These are phyloP conservation scores for Syngnathus scovelli DNA, from an alignment of 2,113 vertebrate species.

Conservation along the genomic window DNA sequence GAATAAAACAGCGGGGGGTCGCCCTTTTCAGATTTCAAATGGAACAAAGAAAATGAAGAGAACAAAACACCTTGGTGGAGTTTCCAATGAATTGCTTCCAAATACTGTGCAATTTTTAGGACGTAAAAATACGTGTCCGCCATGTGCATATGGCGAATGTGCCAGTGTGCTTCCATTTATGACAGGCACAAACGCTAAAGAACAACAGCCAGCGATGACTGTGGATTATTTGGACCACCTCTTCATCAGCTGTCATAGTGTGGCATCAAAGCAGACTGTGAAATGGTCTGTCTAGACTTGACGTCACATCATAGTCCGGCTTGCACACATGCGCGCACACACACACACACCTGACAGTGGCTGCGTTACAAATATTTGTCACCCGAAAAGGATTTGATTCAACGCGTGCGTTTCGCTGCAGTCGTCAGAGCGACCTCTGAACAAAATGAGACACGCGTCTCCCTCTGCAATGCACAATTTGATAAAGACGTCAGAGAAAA, in stretches of 20 bases:
- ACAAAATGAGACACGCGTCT: background rate
- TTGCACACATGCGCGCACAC: slow-evolving; percentile 24
- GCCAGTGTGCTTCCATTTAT: slow-evolving; percentile 8
- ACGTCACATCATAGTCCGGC: slow-evolving; percentile 65
- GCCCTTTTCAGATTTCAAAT: no score
- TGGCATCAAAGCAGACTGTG: slow-evolving; percentile 58
- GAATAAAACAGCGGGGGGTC: no score
- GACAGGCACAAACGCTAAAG: slow-evolving; percentile 15
- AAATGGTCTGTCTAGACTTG: slow-evolving; percentile 68
- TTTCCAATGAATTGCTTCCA: background rate
- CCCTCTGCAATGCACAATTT: background rate
- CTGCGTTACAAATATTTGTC: background rate
- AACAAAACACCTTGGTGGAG: background rate
- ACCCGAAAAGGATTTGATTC: background rate
- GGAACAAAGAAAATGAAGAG: no score
- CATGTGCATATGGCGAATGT: background rate
- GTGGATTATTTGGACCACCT: slow-evolving; percentile 47
- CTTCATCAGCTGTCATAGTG: slow-evolving; percentile 62
- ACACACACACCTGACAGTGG: slow-evolving; percentile 41
- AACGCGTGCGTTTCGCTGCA: background rate
- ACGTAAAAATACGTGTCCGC: background rate
- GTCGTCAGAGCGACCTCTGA: no score
- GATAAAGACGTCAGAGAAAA: background rate
- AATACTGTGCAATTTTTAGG: background rate
- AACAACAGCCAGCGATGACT: slow-evolving; percentile 28